phyloP scores from a whole-genome alignment of 2,797 vertebrate species.

The Oryzias dopingdopingensis region DNA sequence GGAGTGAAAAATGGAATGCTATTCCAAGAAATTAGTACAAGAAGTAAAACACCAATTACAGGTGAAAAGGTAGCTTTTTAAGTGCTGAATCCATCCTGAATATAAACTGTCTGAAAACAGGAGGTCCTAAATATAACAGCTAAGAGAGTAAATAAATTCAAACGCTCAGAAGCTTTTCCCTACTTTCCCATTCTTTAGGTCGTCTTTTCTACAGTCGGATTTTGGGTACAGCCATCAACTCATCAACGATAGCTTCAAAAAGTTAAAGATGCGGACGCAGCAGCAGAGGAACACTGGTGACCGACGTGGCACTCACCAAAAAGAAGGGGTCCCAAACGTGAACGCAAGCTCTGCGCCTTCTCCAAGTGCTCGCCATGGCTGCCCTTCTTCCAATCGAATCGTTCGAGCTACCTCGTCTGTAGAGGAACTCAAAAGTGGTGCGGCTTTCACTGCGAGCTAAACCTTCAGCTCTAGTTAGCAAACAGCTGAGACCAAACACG shows the following conservation, averaged over 20 bases:
- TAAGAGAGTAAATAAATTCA: no score
- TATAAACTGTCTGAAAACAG: no score
- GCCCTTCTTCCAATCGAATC: not conserved
- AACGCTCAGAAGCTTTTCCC: no score
- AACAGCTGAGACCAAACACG: slow-evolving; percentile 34
- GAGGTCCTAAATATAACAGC: no score
- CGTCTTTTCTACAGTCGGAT: no score
- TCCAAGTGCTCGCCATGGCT: slow-evolving; percentile 18
- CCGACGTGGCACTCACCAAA: slow-evolving; percentile 25
- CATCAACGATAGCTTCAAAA: slow-evolving; percentile 2
- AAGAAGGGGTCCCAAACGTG: slow-evolving; percentile 30
- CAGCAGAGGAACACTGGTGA: not conserved
- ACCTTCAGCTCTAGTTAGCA: slow-evolving; percentile 1
- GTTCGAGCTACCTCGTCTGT: slow-evolving; percentile 25
- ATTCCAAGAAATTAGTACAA: no score
- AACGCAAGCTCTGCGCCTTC: slow-evolving; percentile 25
- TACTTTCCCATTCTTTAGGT: no score
- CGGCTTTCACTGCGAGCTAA: not conserved
- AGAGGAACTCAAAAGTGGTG: not conserved
- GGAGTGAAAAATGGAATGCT: no score
- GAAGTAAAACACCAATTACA: no score
- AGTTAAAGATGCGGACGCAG: slow-evolving; percentile 12
- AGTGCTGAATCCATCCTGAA: no score
- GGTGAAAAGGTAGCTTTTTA: no score
- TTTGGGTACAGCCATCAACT: no score